Evolutionary conservation across 2,888 invertebrate species (phyloP).

Genomic region (Hirtodrosophila alboralis): DNA sequence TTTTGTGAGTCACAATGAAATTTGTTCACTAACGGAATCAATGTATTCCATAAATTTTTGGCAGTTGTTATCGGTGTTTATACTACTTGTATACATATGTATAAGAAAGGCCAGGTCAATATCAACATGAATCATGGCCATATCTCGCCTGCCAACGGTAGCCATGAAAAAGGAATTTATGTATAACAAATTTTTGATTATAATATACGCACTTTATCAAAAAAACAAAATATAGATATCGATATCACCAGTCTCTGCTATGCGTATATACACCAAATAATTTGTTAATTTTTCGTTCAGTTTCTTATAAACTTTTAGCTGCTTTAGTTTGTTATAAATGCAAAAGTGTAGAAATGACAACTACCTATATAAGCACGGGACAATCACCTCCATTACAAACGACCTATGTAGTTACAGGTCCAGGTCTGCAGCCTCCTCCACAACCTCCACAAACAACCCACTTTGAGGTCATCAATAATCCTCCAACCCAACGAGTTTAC

Average conservation of each 20-base stretch:
- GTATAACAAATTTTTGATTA: slow-evolving; percentile 18
- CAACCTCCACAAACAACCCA: slow-evolving; percentile 22
- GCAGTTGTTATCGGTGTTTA: slow-evolving; percentile 22
- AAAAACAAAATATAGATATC: slow-evolving; percentile 20
- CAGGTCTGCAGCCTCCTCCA: slow-evolving; percentile 4
- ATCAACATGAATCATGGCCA: slow-evolving; percentile 37
- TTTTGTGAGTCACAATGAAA: slow-evolving; percentile 29
- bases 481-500: slow-evolving; percentile 12
- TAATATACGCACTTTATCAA: slow-evolving; percentile 34
- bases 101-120: not conserved
- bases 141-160: slow-evolving; percentile 35
- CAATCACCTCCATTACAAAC: slow-evolving; percentile 31
- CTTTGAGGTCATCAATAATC: slow-evolving; percentile 39
- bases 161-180: not conserved
- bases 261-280: slow-evolving; percentile 4
- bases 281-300: slow-evolving; percentile 19
- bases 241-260: slow-evolving; percentile 14
- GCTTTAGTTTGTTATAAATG: slow-evolving; percentile 7
- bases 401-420: slow-evolving; percentile 19
- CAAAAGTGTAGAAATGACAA: slow-evolving; percentile 28
- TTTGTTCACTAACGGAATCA: not conserved
- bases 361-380: slow-evolving; percentile 38
- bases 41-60: slow-evolving; percentile 1
- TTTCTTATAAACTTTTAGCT: slow-evolving; percentile 10
- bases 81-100: slow-evolving; percentile 1